Evolutionary conservation across 2,113 vertebrate genomes (phyloP), one percentile per base, ranked within the genome.

Genomic region (Ivindomyrus marchei): DNA sequence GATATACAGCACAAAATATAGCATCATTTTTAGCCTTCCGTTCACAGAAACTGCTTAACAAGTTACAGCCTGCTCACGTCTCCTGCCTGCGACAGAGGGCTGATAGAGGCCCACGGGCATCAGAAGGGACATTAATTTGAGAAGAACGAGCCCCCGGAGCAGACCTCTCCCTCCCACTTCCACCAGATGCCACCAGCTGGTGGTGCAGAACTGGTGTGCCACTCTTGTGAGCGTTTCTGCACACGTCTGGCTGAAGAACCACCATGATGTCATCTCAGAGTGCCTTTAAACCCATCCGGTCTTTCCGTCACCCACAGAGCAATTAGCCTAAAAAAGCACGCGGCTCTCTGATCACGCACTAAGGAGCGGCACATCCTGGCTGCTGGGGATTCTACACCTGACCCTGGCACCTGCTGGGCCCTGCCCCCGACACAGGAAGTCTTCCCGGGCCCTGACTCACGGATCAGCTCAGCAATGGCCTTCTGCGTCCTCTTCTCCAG

Each of bases 401-500:
- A 13, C 2, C 21, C 49, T n/a, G 2, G 17, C 17, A 1, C 9
- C 87, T 19, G 10, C 8, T 3, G 13, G 9, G 19, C 8, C 2
- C 15, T 52, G n/a, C 31, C 87, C 58, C 53, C 66, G 46, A 42
- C 10, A 36, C 8, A 15, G 5, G 27, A 21, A 10, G 21, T 3
- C 4, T 7, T 9, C 24, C 74, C 27, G 11, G n/a, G 31, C 15
- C 56, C 87, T 2, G 85, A 97, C 98, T 94, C 77, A 99, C 98
- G 95, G 88, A 99, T 99, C 90, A 99, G 93, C 91, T 99, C 98
- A 0, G 98, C 98, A 0, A 99, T 99, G 90, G 98, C 97, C 92
- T 97, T 97, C 95, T 99, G 98, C 0, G 98, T 99, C 93, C 98
- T 96, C 95, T 97, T 98, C 92, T 99, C 97, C 90, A 99, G 92